Evolutionary conservation across 1,140 invertebrate species (phyloP), one percentile per base, ranked within the genome.

Genomic region (Hylaeus anthracinus): DNA sequence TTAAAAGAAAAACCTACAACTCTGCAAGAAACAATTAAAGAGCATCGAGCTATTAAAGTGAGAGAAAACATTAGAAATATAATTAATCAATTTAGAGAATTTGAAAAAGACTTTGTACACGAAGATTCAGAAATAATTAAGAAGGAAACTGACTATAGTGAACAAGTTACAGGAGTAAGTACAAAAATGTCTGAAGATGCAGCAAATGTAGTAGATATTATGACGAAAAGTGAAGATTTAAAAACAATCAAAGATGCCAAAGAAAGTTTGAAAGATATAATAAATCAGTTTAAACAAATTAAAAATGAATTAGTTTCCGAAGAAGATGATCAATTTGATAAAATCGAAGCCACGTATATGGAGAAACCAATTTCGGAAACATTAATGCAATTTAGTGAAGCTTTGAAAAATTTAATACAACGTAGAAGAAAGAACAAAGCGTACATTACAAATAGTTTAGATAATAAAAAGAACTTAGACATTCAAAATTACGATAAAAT

Each of bases 1-100:
- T 56, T 61, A 65, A 86, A 79, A 48, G 66, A 86, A 41, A 60
- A 65, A 75, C 37, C 51, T 56, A 14, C 76, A 66, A 76, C 60
- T 73, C 10, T 39, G 10, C 41, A 78, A 76, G 10, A 88, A 76
- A 69, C 43, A 26, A 1, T 12, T 26, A 55, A 74, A 45, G 12
- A 80, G 67, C 37, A 66, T 9, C 77, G 82, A 69, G 12, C 58
- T 37, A 15, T 82, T 26, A 90, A 89, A 61, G 87, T 93, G n/a
- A 91, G 89, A 77, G 91, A 93, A 74, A 93, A 88, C 69, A 93
- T 94, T 73, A 88, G 86, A 76, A 92, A 91, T 70, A 93, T 94
- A 82, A 92, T 94, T 81, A 87, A 88, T 72, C 92, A 93, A 75
- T 93, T 94, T 75, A 92, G 90, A 66, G 91, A 93, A 81, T 93